These are phyloP conservation scores for Eupeodes corollae DNA, from an alignment of 1,140 invertebrate genomes.

Conservation along the genomic window DNA sequence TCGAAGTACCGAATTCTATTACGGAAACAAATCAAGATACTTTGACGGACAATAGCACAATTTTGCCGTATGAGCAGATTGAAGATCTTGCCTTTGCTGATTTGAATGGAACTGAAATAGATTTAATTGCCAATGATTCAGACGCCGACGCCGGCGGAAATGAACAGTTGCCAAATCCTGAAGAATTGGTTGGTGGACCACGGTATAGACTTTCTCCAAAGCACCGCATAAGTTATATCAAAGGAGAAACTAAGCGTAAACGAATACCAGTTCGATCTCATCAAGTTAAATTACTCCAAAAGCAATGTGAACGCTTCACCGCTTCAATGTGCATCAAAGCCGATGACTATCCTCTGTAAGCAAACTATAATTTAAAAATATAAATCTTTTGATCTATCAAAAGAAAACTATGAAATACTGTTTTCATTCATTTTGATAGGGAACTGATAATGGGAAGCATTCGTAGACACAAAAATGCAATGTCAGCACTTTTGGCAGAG, in stretches of 20 bases:
- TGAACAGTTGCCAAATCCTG: slow-evolving; percentile 10
- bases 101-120: slow-evolving; percentile 24
- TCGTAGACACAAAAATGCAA: slow-evolving; percentile 54
- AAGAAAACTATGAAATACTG: neutral
- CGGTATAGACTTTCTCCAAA: slow-evolving; percentile 17
- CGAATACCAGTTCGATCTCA: slow-evolving; percentile 15
- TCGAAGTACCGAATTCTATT: neutral
- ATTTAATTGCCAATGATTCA: slow-evolving; percentile 13
- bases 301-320: slow-evolving; percentile 58
- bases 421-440: slow-evolving; percentile 36
- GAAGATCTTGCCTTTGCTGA: slow-evolving; percentile 30
- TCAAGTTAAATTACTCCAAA: slow-evolving; percentile 14
- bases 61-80: slow-evolving; percentile 18
- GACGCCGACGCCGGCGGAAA: slow-evolving; percentile 1
- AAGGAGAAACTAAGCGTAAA: neutral
- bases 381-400: too few relatives aligned
- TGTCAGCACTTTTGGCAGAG: slow-evolving; percentile 57
- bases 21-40: neutral
- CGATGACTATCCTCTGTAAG: slow-evolving; percentile 67
- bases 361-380: slow-evolving; percentile 7
- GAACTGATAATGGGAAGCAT: slow-evolving; percentile 67
- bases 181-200: slow-evolving; percentile 21
- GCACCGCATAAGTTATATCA: neutral
- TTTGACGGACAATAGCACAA: neutral
- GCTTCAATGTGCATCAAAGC: slow-evolving; percentile 62